Percentiles rank a stretch among this genome's conserved stretches.
Conservation (phyloP, 2,113 vertebrate species). For the Cyprinus carpio region DNA sequence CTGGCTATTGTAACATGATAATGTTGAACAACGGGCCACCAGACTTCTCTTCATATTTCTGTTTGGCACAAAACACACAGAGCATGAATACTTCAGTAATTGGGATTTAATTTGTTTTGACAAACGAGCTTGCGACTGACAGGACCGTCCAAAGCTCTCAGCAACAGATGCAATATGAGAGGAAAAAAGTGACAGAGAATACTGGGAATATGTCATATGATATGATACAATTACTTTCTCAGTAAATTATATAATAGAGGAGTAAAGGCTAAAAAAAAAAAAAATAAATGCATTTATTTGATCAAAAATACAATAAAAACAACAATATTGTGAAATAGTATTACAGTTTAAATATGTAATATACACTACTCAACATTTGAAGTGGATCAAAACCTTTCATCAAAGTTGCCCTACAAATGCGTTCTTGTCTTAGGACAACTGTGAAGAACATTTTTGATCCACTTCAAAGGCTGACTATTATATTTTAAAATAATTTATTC, state of each 20-base stretch:
- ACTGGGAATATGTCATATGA: background rate
- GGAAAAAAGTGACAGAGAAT: background rate
- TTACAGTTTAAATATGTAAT: background rate
- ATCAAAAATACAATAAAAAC: background rate
- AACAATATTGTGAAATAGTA: background rate
- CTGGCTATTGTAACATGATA: slow-evolving; percentile 34
- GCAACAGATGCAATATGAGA: slow-evolving; percentile 20
- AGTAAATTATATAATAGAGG: background rate
- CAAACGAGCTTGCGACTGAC: slow-evolving; percentile 40
- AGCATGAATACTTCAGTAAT: slow-evolving; percentile 54
- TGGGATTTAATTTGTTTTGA: slow-evolving; percentile 57
- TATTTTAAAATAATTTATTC: too few species aligned
- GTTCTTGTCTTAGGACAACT: too few species aligned
- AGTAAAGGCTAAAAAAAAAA: background rate
- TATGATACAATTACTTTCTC: background rate
- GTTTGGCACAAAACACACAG: slow-evolving; percentile 35
- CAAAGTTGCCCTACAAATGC: too few species aligned
- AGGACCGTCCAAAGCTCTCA: slow-evolving; percentile 42
- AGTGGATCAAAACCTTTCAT: too few species aligned
- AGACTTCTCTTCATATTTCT: slow-evolving; percentile 48
- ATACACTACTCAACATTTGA: too few species aligned
- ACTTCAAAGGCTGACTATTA: too few species aligned
- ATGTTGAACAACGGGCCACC: slow-evolving; percentile 44
- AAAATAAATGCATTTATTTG: background rate
- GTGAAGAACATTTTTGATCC: too few species aligned